phyloP scores from a whole-genome alignment of 2,888 invertebrate species.

The Sisyra terminalis region DNA sequence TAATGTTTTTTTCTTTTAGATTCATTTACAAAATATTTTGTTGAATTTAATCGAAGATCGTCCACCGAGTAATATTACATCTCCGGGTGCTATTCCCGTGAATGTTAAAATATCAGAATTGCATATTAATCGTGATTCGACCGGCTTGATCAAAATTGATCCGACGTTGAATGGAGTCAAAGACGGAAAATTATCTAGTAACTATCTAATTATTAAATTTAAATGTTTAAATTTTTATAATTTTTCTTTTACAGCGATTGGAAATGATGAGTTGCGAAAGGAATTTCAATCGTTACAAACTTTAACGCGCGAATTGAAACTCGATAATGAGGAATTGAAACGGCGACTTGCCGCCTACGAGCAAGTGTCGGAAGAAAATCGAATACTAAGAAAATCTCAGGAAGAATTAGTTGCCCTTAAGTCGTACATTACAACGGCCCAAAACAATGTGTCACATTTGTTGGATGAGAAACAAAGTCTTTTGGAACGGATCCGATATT shows the following conservation, averaged over 20 bases:
- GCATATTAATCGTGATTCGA: constrained; percentile 49
- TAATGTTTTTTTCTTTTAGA: constrained; percentile 28
- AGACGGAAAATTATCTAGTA: constrained; percentile 10
- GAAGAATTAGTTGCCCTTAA: constrained; percentile 45
- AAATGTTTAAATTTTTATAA: constrained; percentile 5
- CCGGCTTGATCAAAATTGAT: constrained; percentile 57
- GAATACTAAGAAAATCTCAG: constrained; percentile 27
- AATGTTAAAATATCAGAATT: constrained; percentile 56
- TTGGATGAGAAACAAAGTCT: constrained; percentile 58
- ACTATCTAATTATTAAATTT: neutral
- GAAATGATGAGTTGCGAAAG: neutral
- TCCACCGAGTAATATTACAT: constrained; percentile 61
- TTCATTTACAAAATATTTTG: constrained; percentile 55
- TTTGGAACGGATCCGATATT: constrained; percentile 46
- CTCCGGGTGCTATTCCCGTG: constrained; percentile 66
- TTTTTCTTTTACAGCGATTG: constrained; percentile 4
- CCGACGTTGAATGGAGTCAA: constrained; percentile 28
- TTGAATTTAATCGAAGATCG: constrained; percentile 70
- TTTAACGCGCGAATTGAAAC: constrained; percentile 28
- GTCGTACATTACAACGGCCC: constrained; percentile 45
- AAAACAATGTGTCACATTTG: constrained; percentile 54
- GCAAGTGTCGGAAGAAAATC: constrained; percentile 40
- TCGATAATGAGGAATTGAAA: constrained; percentile 46
- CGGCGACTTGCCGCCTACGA: constrained; percentile 40
- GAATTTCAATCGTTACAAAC: neutral